Evolutionary conservation across 1,140 invertebrate species (phyloP).

Genomic region (Drosophila nikananu): DNA sequence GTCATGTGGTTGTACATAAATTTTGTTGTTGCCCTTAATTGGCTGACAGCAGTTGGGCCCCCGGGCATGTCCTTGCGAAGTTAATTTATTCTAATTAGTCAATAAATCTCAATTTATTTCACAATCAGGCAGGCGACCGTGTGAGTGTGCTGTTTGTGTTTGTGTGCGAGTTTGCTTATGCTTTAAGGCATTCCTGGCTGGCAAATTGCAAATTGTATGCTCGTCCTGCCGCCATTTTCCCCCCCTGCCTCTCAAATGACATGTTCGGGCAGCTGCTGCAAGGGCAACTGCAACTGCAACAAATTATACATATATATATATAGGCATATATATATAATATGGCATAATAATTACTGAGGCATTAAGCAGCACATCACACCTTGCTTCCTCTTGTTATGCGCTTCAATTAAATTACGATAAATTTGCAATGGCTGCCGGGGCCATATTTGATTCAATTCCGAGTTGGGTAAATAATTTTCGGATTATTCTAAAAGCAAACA

Average conservation of each 20-base stretch:
- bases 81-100: conserved; percentile 84
- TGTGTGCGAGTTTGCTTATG: conserved; percentile 25
- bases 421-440: conserved; percentile 27
- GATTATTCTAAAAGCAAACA: conserved; percentile 29
- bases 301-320: conserved; percentile 1
- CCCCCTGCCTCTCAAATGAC: conserved; percentile 1
- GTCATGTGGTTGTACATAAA: conserved; percentile 41
- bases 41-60: conserved; percentile 46
- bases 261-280: conserved; percentile 38
- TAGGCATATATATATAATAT: conserved; percentile 40
- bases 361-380: conserved; percentile 75
- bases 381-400: conserved; percentile 48
- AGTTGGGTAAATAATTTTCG: conserved; percentile 29
- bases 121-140: conserved; percentile 37
- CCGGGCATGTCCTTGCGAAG: conserved; percentile 55
- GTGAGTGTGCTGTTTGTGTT: conserved; percentile 15
- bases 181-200: too few relatives aligned
- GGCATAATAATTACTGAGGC: conserved; percentile 61
- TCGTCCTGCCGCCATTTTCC: conserved; percentile 5
- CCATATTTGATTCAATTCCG: neutral
- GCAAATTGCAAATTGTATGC: conserved; percentile 42
- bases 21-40: conserved; percentile 50
- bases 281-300: conserved; percentile 39
- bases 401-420: conserved; percentile 65
- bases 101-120: conserved; percentile 83